Evolutionary conservation across 2,113 vertebrate species (phyloP).

Genomic region (Catharus bicknelli): DNA sequence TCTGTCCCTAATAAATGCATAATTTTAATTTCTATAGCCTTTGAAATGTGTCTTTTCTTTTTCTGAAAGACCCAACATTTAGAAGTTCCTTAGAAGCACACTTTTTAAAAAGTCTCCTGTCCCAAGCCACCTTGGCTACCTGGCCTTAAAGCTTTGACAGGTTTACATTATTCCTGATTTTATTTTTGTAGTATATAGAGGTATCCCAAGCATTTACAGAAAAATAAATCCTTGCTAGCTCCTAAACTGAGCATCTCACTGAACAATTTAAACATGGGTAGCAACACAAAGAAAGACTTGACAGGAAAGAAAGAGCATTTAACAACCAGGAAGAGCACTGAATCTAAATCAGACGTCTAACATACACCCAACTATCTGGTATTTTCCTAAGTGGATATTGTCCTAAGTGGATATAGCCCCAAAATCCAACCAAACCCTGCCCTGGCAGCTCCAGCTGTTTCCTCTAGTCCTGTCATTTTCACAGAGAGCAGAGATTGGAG

Average conservation of each 20-base stretch:
- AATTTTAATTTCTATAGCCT: not conserved
- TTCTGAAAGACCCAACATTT: not conserved
- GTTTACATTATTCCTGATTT: not conserved
- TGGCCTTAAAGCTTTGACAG: not conserved
- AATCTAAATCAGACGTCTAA: no score
- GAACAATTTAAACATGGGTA: not conserved
- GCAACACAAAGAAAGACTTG: not conserved
- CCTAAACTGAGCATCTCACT: not conserved
- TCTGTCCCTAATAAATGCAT: not conserved
- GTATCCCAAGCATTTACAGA: not conserved
- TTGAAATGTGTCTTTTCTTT: not conserved
- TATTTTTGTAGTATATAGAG: not conserved
- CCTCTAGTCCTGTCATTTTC: fast-evolving
- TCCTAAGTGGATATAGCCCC: not conserved
- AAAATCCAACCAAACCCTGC: not conserved
- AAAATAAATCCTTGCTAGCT: not conserved
- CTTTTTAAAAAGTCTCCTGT: not conserved
- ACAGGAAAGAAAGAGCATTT: not conserved
- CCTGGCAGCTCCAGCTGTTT: not conserved
- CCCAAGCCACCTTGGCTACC: not conserved
- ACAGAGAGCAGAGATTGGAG: not conserved
- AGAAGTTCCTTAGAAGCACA: not conserved
- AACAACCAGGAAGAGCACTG: not conserved
- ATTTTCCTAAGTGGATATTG: not conserved
- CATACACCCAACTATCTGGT: fast-evolving